phyloP scores from a whole-genome alignment of 2,888 invertebrate species.

The Pilophorus perplexus region DNA sequence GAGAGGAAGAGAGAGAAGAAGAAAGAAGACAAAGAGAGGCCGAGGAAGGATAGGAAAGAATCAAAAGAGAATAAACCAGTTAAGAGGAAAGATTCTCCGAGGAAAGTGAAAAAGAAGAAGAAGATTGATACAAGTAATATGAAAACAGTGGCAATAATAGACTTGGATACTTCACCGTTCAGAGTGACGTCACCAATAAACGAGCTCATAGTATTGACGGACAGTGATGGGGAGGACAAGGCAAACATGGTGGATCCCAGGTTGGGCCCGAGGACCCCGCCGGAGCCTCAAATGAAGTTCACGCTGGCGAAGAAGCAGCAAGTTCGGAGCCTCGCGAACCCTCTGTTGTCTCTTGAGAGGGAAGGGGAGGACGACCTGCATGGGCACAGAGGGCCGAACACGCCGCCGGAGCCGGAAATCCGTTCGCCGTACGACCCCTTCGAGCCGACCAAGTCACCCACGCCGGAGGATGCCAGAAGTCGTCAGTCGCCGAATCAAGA shows the following conservation, averaged over 20 bases:
- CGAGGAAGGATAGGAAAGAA: slow-evolving; percentile 51
- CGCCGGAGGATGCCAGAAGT: too few relatives aligned
- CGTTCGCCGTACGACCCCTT: slow-evolving; percentile 88
- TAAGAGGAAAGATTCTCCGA: slow-evolving; percentile 17
- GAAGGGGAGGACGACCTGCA: slow-evolving; percentile 51
- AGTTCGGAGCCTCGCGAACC: slow-evolving; percentile 59
- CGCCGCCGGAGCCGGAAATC: slow-evolving; percentile 67
- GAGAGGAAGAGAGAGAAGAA: too few relatives aligned
- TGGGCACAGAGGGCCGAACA: slow-evolving; percentile 67
- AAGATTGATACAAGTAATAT: slow-evolving; percentile 53
- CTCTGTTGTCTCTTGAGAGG: slow-evolving; percentile 56
- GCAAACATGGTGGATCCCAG: slow-evolving; percentile 48
- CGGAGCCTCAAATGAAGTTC: slow-evolving; percentile 69
- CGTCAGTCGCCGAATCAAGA: too few relatives aligned
- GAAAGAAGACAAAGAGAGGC: slow-evolving; percentile 52
- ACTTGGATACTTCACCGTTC: slow-evolving; percentile 80
- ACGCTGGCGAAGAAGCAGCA: slow-evolving; percentile 57
- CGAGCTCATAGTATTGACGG: slow-evolving; percentile 78
- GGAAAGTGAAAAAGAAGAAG: too few relatives aligned
- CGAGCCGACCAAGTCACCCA: slow-evolving; percentile 81
- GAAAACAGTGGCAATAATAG: slow-evolving; percentile 81
- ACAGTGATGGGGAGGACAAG: slow-evolving; percentile 62
- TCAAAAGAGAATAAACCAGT: slow-evolving; percentile 49
- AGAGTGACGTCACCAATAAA: slow-evolving; percentile 77
- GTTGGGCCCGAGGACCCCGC: slow-evolving; percentile 70